A percentile compares a stretch with the other conserved stretches of the same genome.
phyloP scores from a whole-genome alignment of 2,113 vertebrate species.

The Polypterus bichir region DNA sequence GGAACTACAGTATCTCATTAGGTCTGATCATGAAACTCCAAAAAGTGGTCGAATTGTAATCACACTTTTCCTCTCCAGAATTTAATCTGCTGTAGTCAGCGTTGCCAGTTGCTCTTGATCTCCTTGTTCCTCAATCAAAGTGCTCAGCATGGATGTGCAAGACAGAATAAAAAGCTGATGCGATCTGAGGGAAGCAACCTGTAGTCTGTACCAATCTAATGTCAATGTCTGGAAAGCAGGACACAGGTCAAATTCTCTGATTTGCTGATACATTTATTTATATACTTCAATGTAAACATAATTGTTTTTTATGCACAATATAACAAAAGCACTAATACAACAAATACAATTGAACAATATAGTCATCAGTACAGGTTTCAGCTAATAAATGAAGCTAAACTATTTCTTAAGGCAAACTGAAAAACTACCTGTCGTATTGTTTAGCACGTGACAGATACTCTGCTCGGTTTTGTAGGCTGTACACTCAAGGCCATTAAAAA shows the following conservation, averaged over 20 bases:
- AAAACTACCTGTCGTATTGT: conserved; percentile 33
- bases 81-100: no score
- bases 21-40: no score
- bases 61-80: no score
- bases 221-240: conserved; percentile 7
- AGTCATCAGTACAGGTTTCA: conserved; percentile 45
- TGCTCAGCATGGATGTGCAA: no score
- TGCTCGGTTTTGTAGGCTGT: conserved; percentile 11
- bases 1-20: no score
- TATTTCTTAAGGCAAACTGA: conserved; percentile 60
- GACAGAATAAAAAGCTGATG: no score
- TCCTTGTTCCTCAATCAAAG: no score
- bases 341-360: conserved; percentile 60
- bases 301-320: conserved; percentile 70
- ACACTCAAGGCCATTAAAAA: conserved; percentile 6
- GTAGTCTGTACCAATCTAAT: background rate
- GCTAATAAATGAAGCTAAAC: conserved; percentile 47
- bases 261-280: conserved; percentile 84
- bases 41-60: no score
- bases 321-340: conserved; percentile 75
- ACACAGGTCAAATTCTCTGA: conserved; percentile 28
- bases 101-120: no score
- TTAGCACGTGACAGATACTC: conserved; percentile 19
- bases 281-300: conserved; percentile 73
- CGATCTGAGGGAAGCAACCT: no score